These are phyloP conservation scores for Adelphocoris suturalis DNA, from an alignment of 2,888 invertebrate genomes.

Conservation along the genomic window DNA sequence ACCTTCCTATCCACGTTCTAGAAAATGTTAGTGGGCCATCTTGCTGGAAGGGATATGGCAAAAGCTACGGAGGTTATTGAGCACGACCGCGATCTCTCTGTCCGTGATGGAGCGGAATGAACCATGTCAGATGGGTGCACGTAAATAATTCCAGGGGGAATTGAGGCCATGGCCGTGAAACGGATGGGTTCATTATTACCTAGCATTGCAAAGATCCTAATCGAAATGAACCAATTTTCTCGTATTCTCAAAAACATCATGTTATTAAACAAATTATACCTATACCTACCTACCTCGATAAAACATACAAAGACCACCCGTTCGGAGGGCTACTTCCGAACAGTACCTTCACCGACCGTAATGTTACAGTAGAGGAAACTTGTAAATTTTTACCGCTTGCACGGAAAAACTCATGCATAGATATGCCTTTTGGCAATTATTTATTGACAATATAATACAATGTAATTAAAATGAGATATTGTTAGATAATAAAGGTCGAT, in stretches of 20 bases:
- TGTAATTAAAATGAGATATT: too few species aligned
- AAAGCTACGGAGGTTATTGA: constrained; percentile 8
- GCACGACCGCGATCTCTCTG: constrained; percentile 1
- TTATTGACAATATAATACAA: too few species aligned
- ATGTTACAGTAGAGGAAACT: too few species aligned
- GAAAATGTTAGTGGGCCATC: constrained; percentile 14
- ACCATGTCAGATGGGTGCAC: constrained; percentile 25
- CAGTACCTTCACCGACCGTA: too few species aligned
- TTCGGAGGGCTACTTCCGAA: too few species aligned
- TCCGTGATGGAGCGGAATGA: constrained; percentile 32
- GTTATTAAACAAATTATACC: background rate
- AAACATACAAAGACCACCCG: too few species aligned
- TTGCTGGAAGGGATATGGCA: background rate
- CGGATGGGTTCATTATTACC: constrained; percentile 1
- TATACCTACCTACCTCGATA: too few species aligned
- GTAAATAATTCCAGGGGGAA: constrained; percentile 8
- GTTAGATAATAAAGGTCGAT: too few species aligned
- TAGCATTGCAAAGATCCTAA: background rate
- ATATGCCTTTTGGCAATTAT: too few species aligned
- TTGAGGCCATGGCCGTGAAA: background rate
- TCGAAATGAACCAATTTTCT: background rate
- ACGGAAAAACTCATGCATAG: too few species aligned
- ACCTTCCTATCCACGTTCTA: background rate
- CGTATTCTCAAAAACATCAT: too few species aligned
- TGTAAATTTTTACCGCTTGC: too few species aligned